These are phyloP conservation scores for Cavia aperea DNA, from an alignment of 2,113 vertebrate genomes.

Conservation along the genomic window DNA sequence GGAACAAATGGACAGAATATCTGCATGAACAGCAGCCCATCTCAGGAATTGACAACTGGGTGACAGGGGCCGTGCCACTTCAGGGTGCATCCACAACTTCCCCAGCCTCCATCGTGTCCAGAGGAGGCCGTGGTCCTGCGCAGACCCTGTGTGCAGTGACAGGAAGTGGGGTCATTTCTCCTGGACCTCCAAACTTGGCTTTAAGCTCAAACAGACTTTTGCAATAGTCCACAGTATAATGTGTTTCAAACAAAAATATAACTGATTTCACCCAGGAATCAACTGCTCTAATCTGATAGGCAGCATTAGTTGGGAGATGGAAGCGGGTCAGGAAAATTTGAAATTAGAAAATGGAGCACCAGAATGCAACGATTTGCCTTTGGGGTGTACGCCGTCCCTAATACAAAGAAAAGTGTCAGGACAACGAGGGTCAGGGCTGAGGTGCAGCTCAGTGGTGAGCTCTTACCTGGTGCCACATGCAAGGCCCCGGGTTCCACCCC, in stretches of 20 bases:
- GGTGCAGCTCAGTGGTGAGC: neutral
- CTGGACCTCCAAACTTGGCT: conserved; percentile 19
- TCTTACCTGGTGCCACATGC: neutral
- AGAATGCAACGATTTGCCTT: neutral
- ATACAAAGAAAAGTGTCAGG: neutral
- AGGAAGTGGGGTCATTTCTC: neutral
- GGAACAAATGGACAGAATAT: conserved; percentile 43
- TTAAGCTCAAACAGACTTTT: neutral
- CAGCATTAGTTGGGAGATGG: neutral
- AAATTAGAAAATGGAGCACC: neutral
- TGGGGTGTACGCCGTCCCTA: neutral
- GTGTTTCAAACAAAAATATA: conserved; percentile 31
- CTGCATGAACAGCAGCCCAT: conserved; percentile 32
- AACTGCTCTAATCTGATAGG: neutral
- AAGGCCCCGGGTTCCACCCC: neutral
- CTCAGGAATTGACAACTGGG: conserved; percentile 44
- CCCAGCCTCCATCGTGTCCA: neutral
- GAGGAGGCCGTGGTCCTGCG: neutral
- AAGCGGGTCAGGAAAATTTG: neutral
- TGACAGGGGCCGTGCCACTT: neutral
- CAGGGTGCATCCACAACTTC: conserved; percentile 1
- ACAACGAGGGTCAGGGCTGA: neutral
- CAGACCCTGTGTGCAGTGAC: neutral
- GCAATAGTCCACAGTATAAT: neutral
- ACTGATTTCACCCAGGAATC: conserved; percentile 27